phyloP scores from a whole-genome alignment of 2,797 vertebrate genomes.

The Lophura swinhoii region DNA sequence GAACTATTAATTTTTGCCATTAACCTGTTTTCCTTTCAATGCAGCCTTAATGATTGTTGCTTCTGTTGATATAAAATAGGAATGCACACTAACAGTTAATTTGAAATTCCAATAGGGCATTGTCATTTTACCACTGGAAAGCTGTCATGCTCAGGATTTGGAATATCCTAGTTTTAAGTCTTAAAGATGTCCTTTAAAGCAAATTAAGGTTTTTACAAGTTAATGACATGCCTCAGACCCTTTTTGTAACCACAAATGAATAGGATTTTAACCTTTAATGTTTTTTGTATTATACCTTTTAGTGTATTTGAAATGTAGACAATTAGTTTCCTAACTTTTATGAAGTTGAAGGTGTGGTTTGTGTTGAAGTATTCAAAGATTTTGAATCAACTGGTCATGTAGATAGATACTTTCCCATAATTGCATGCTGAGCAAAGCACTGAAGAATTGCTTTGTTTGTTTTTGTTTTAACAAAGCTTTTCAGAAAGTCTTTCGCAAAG shows the following conservation, averaged over 20 bases:
- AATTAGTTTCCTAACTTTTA: slow-evolving; percentile 33
- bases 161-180: background rate
- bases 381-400: slow-evolving; percentile 6
- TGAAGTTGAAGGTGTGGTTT: slow-evolving; percentile 29
- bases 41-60: background rate
- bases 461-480: background rate
- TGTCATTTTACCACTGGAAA: slow-evolving; percentile 25
- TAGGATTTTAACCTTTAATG: background rate
- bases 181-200: background rate
- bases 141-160: slow-evolving; percentile 7
- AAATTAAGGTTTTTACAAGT: no score
- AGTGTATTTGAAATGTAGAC: slow-evolving; percentile 10
- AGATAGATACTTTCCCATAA: background rate
- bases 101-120: slow-evolving; percentile 37
- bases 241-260: slow-evolving; percentile 1
- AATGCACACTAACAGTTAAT: background rate
- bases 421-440: background rate
- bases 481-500: background rate
- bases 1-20: background rate
- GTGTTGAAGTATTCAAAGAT: slow-evolving; percentile 6
- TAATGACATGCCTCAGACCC: background rate
- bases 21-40: slow-evolving; percentile 39
- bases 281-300: background rate
- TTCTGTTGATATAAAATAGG: slow-evolving; percentile 18
- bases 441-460: background rate